These are phyloP conservation scores for Loxodonta africana DNA, from an alignment of 2,113 vertebrate species.

Conservation along the genomic window DNA sequence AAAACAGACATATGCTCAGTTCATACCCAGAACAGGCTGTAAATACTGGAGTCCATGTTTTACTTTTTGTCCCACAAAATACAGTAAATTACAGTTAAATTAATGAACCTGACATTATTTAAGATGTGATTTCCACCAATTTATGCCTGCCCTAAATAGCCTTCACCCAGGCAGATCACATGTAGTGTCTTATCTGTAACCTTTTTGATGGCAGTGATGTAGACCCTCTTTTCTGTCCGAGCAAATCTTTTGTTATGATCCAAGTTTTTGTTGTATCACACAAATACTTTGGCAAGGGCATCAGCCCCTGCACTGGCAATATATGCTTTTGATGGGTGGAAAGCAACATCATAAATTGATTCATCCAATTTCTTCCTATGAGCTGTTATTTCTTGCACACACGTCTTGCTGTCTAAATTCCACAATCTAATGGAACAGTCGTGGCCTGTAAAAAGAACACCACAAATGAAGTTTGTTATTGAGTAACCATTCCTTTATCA, in stretches of 20 bases:
- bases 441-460: constrained; percentile 91
- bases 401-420: constrained; percentile 99
- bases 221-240: constrained; percentile 89
- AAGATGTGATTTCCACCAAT: constrained; percentile 88
- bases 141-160: constrained; percentile 86
- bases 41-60: constrained; percentile 90
- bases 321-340: constrained; percentile 99
- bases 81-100: constrained; percentile 95
- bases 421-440: constrained; percentile 99
- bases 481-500: constrained; percentile 54
- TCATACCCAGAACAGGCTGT: constrained; percentile 91
- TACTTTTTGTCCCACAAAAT: constrained; percentile 84
- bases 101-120: constrained; percentile 90
- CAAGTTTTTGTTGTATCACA: constrained; percentile 90
- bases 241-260: constrained; percentile 86
- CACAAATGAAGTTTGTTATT: constrained; percentile 52
- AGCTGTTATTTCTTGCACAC: constrained; percentile 99
- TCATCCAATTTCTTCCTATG: constrained; percentile 99
- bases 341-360: constrained; percentile 99
- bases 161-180: constrained; percentile 88
- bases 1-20: constrained; percentile 91
- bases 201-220: constrained; percentile 93
- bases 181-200: constrained; percentile 93
- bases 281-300: constrained; percentile 98
- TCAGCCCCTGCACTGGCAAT: constrained; percentile 99